Percentiles rank a stretch among this genome's conserved stretches.
Conservation (phyloP, 2,888 invertebrate genomes). For the Acholoe squamosa region DNA sequence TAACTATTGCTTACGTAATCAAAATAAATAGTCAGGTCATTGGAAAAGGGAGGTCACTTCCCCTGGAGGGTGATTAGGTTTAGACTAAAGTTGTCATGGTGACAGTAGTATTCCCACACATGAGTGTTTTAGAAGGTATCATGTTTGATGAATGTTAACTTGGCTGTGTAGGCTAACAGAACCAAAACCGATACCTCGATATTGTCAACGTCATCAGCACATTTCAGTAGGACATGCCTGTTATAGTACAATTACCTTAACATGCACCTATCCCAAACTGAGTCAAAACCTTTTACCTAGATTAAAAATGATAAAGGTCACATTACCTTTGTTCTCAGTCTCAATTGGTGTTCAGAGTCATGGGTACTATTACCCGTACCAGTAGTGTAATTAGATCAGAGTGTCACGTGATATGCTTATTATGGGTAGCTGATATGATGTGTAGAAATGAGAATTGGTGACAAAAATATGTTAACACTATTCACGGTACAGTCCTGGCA, state of each 20-base stretch:
- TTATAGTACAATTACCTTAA: constrained; percentile 21
- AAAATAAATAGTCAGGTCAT: too few relatives aligned
- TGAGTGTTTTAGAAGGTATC: neutral
- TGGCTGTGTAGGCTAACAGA: neutral
- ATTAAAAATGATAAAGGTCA: neutral
- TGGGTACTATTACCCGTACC: constrained; percentile 17
- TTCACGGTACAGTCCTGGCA: neutral
- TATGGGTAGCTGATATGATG: neutral
- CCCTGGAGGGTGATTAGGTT: neutral
- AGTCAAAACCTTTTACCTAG: neutral
- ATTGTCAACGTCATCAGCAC: constrained; percentile 14
- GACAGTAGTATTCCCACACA: neutral
- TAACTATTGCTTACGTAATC: too few relatives aligned
- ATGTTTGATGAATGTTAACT: neutral
- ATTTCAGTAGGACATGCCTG: constrained; percentile 4
- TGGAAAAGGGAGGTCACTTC: too few relatives aligned
- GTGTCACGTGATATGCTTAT: neutral
- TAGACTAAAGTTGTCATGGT: neutral
- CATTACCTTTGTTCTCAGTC: neutral
- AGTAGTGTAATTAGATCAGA: constrained; percentile 12
- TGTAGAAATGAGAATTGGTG: neutral
- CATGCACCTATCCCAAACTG: too few relatives aligned
- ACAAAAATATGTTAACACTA: neutral
- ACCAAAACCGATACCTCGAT: constrained; percentile 31
- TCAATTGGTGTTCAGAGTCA: neutral